Evolutionary conservation across 2,888 invertebrate species (phyloP), one percentile per base, ranked within the genome.

Genomic region (Chaetoderma sp.): DNA sequence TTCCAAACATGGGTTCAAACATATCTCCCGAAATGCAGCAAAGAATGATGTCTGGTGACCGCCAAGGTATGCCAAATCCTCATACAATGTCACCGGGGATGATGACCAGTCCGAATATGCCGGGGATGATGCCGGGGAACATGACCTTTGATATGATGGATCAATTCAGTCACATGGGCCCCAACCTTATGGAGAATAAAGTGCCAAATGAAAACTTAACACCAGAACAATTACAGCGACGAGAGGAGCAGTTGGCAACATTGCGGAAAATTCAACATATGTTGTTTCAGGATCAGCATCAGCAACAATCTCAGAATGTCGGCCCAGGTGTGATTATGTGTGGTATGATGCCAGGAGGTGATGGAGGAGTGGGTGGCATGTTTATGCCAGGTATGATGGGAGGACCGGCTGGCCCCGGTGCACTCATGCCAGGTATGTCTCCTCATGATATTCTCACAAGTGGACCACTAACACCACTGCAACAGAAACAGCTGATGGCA

Each of bases 191-290:
- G 56, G 82, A 83, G 58, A 83, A 74, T 67, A 84, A 84, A 77
- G 83, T 84, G 45, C 83, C 84, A 6, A 81, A 86, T 88, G 97
- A 97, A 88, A 96, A 96, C 88, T 89, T 98, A 78, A 98, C 98
- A 60, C 96, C 97, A 36, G 95, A 97, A 85, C 97, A 98, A 86
- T 90, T 95, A 61, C 94, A 95, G 71, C 95, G 96, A 85, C 90
- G 98, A 67, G 96, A 96, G 87, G 95, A 95, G 81, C 94, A 96
- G 81, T 88, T 98, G 56, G 96, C 96, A 4, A 95, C 93, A 67
- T 90, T 98, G 70, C 88, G 93, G 70, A 95, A 96, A 89, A 94
- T 97, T 92, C 94, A 96, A 78, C 93, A 95, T 85, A 92, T 95
- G 90, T 87, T 97, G 62, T 95, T 95, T 88, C 95, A 95, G 0